Conservation (phyloP, 2,113 vertebrate species). For the Cryptomyrus ogoouensis region DNA sequence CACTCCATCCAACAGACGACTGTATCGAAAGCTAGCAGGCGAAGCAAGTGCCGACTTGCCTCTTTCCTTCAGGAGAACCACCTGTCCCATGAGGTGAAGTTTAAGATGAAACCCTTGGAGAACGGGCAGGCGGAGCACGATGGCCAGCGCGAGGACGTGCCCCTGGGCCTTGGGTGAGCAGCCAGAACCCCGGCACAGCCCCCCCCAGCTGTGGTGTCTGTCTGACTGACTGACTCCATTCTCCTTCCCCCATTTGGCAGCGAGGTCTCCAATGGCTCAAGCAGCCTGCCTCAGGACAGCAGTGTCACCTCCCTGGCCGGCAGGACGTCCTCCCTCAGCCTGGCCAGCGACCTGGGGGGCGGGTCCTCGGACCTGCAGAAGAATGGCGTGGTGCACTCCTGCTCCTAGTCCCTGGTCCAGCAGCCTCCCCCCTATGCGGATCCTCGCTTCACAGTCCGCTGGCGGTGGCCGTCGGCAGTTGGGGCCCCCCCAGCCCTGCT, state of each 20-base stretch:
- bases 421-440: slow-evolving; percentile 31
- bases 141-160: slow-evolving; percentile 76
- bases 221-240: background rate
- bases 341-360: slow-evolving; percentile 72
- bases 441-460: background rate
- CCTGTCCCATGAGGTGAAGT: slow-evolving; percentile 80
- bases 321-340: slow-evolving; percentile 76
- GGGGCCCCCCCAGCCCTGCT: background rate
- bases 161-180: slow-evolving; percentile 78
- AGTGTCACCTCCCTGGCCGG: slow-evolving; percentile 71
- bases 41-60: background rate
- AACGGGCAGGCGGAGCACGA: slow-evolving; percentile 87
- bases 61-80: slow-evolving; percentile 77
- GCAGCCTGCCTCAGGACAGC: slow-evolving; percentile 71
- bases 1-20: background rate
- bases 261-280: slow-evolving; percentile 85
- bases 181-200: background rate
- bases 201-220: background rate
- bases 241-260: slow-evolving; percentile 46
- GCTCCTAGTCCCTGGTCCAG: slow-evolving; percentile 57
- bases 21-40: background rate
- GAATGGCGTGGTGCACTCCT: slow-evolving; percentile 72
- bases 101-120: slow-evolving; percentile 82
- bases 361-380: slow-evolving; percentile 75
- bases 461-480: background rate